Evolutionary conservation across 53 echinoderm and acorn worm genomes (phyloP).

Genomic region (Antedon mediterranea): DNA sequence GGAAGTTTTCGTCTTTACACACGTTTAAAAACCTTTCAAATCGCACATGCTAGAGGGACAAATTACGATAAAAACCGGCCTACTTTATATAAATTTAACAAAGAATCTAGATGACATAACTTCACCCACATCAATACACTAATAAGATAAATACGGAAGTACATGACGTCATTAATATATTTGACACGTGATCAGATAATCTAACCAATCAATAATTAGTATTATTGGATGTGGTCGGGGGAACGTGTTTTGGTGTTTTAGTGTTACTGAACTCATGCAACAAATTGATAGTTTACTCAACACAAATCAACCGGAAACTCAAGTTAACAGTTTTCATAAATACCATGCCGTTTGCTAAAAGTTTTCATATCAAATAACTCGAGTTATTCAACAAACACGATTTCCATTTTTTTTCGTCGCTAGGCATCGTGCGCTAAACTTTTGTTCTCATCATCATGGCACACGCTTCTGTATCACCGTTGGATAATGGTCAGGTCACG

Average conservation of each 20-base stretch:
- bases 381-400: neutral
- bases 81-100: neutral
- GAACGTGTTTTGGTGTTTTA: neutral
- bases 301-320: neutral
- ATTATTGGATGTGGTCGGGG: neutral
- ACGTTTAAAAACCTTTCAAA: neutral
- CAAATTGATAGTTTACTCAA: neutral
- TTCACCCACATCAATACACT: neutral
- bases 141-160: neutral
- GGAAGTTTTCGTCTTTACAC: neutral
- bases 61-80: neutral
- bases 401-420: neutral
- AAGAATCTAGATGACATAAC: neutral
- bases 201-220: neutral
- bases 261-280: neutral
- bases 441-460: neutral
- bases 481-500: neutral
- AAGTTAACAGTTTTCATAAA: neutral
- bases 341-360: neutral
- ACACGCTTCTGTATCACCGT: neutral
- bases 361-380: neutral
- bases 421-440: neutral
- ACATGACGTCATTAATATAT: neutral
- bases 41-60: neutral
- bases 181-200: neutral